These are phyloP conservation scores for Chaetodon trifasciatus DNA, from an alignment of 2,797 vertebrate genomes.

Conservation along the genomic window DNA sequence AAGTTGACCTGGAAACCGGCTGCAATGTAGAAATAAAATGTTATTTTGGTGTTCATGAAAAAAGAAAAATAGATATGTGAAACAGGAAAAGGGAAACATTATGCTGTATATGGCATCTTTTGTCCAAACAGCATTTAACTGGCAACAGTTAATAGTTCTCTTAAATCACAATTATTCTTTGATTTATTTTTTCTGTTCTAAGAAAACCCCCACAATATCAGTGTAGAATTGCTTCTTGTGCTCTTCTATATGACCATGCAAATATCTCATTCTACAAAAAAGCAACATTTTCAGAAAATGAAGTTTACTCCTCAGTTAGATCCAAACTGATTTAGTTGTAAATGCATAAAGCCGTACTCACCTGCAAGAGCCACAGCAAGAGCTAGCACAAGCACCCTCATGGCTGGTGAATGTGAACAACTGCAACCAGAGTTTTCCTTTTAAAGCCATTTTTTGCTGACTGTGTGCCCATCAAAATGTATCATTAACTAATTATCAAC, in stretches of 20 bases:
- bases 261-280: neutral
- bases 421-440: constrained; percentile 40
- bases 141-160: neutral
- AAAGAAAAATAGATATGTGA: neutral
- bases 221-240: neutral
- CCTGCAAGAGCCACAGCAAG: constrained; percentile 78
- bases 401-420: constrained; percentile 63
- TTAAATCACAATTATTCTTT: neutral
- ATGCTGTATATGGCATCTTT: neutral
- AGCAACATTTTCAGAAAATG: neutral
- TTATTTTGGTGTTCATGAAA: constrained; percentile 19
- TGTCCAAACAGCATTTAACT: neutral
- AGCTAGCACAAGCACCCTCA: constrained; percentile 79
- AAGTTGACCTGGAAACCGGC: constrained; percentile 71
- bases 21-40: constrained; percentile 53
- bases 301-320: neutral
- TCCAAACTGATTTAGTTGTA: neutral
- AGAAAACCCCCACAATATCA: neutral
- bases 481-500: constrained; percentile 71
- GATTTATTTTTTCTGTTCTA: neutral
- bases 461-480: constrained; percentile 24
- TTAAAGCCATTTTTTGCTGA: constrained; percentile 60
- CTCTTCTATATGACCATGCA: neutral
- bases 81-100: neutral
- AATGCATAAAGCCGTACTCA: constrained; percentile 55